A percentile compares a stretch with the other conserved stretches of the same genome.
Evolutionary conservation across 35 echinoderm and acorn worm species (phyloP).

Genomic region (Lytechinus pictus): DNA sequence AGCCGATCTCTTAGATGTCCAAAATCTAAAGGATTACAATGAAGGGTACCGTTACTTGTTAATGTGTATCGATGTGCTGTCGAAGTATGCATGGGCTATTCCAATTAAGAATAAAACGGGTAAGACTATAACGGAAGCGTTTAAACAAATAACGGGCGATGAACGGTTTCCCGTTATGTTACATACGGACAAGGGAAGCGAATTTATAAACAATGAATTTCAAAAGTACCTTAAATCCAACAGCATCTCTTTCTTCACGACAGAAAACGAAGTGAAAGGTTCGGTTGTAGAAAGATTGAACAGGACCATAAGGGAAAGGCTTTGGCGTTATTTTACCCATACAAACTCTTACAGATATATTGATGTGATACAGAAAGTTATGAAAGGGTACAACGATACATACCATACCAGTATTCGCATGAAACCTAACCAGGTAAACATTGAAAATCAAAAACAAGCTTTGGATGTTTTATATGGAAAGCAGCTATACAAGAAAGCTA

Average conservation of each 20-base stretch:
- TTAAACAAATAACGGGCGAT: too few relatives aligned
- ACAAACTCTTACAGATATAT: slow-evolving; percentile 42
- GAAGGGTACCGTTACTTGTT: too few relatives aligned
- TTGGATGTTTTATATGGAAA: slow-evolving; percentile 50
- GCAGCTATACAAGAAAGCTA: not conserved
- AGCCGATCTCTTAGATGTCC: too few relatives aligned
- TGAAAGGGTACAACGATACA: slow-evolving; percentile 34
- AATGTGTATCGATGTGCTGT: too few relatives aligned
- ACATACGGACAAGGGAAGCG: too few relatives aligned
- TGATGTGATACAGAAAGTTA: slow-evolving; percentile 1
- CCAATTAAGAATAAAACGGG: too few relatives aligned
- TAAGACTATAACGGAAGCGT: too few relatives aligned
- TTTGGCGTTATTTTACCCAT: slow-evolving; percentile 56
- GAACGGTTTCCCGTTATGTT: too few relatives aligned
- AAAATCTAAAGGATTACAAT: too few relatives aligned
- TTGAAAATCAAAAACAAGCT: slow-evolving; percentile 35
- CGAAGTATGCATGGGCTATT: too few relatives aligned
- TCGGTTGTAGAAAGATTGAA: slow-evolving; percentile 48
- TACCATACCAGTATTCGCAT: slow-evolving; percentile 53
- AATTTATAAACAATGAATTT: too few relatives aligned
- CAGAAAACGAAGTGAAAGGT: slow-evolving; percentile 39
- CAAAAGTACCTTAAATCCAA: not conserved
- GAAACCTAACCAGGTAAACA: slow-evolving; percentile 49
- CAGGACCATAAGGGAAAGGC: slow-evolving; percentile 26
- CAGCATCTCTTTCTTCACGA: slow-evolving; percentile 48